These are phyloP conservation scores for Hemibagrus wyckioides DNA, from an alignment of 2,113 vertebrate species.

Conservation along the genomic window DNA sequence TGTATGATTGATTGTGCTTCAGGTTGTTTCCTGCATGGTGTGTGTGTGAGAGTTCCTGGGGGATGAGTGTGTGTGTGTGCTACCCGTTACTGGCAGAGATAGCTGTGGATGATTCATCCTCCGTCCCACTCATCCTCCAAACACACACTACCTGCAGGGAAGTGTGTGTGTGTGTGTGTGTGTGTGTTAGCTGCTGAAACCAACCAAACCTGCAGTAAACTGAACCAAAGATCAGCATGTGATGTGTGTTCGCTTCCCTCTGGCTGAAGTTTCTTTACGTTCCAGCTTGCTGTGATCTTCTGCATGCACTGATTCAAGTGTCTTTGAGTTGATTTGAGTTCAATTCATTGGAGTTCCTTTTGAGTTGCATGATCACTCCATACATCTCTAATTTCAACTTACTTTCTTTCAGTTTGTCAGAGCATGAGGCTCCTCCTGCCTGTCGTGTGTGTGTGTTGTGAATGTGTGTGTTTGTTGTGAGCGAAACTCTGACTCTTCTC, in stretches of 20 bases:
- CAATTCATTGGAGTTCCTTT: background rate
- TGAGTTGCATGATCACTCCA: slow-evolving; percentile 27
- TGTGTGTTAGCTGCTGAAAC: background rate
- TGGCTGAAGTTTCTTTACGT: background rate
- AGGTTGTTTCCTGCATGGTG: background rate
- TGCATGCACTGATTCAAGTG: slow-evolving; percentile 20
- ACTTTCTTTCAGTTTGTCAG: background rate
- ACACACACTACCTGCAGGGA: slow-evolving; percentile 1
- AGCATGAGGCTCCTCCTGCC: background rate
- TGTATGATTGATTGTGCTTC: slow-evolving; percentile 1
- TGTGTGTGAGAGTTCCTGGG: background rate
- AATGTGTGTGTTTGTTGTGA: slow-evolving; percentile 19
- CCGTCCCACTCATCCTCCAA: background rate
- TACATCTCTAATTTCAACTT: slow-evolving; percentile 32
- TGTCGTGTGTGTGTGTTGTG: background rate
- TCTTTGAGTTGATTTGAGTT: background rate
- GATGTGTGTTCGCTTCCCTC: background rate
- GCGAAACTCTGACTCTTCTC: slow-evolving; percentile 64
- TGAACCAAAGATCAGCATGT: background rate
- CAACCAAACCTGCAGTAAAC: background rate
- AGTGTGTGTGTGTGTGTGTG: background rate
- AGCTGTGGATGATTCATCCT: background rate
- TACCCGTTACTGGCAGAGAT: background rate
- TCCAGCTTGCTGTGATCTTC: background rate
- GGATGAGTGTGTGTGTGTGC: background rate